phyloP scores from a whole-genome alignment of 2,113 vertebrate genomes.

The Empidonax alnorum region DNA sequence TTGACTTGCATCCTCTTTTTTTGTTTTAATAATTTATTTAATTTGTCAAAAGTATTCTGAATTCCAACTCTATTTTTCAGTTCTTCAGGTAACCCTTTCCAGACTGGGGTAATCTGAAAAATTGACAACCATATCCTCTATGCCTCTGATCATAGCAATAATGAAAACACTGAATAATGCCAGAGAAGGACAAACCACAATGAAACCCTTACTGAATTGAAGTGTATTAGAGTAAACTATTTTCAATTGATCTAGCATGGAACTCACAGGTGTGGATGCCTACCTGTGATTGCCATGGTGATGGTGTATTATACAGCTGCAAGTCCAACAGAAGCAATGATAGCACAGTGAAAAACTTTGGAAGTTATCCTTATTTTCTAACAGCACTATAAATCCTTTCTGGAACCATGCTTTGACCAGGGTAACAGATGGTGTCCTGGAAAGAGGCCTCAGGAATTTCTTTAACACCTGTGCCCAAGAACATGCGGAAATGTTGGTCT shows the following conservation, averaged over 20 bases:
- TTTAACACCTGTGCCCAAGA: neutral
- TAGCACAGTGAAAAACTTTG: neutral
- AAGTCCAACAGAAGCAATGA: neutral
- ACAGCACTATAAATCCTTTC: neutral
- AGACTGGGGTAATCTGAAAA: neutral
- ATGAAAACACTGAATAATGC: neutral
- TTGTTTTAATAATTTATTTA: neutral
- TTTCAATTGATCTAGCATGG: neutral
- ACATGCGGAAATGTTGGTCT: neutral
- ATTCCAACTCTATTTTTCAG: neutral
- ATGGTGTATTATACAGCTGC: accelerated
- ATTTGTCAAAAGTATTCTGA: slow-evolving; percentile 2
- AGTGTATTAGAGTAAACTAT: neutral
- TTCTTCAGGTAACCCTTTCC: neutral
- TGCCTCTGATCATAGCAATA: neutral
- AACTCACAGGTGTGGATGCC: neutral
- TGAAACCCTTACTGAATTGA: neutral
- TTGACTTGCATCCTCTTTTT: neutral
- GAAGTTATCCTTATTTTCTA: neutral
- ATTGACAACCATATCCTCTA: neutral
- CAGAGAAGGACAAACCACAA: neutral
- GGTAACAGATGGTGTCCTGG: neutral
- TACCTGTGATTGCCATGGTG: accelerated
- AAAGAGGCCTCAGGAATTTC: neutral
- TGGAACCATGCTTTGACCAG: neutral